Conservation (phyloP, 53 echinoderm and acorn worm species). For the Paracentrotus lividus region DNA sequence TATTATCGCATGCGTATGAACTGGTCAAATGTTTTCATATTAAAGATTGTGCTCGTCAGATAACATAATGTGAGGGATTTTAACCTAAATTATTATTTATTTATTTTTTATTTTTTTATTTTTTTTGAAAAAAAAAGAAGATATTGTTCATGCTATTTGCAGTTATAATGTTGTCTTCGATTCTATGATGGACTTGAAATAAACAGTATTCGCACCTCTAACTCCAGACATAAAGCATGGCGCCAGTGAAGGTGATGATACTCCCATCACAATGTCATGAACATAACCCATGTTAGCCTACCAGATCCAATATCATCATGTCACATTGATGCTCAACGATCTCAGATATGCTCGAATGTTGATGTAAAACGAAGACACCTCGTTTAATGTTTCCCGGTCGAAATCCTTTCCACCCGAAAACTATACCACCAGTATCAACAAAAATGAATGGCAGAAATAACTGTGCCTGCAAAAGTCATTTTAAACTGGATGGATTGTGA, state of each 20-base stretch:
- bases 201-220: background rate
- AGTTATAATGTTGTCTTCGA: background rate
- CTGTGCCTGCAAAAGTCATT: slow-evolving; percentile 5
- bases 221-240: slow-evolving; percentile 9
- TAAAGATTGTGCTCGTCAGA: no score
- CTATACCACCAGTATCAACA: slow-evolving; percentile 32
- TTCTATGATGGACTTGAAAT: slow-evolving; percentile 22
- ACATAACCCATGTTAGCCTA: slow-evolving; percentile 22
- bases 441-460: background rate
- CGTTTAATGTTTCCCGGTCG: slow-evolving; percentile 52
- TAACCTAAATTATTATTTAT: no score
- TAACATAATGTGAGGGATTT: no score
- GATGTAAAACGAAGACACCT: slow-evolving; percentile 35
- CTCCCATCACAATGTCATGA: background rate
- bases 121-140: no score
- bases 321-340: background rate
- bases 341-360: slow-evolving; percentile 12
- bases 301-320: slow-evolving; percentile 21
- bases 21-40: no score
- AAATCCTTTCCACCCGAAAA: slow-evolving; percentile 1
- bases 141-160: no score
- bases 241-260: background rate
- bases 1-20: no score
- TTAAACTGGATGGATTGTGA: background rate
- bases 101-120: no score